Percentiles rank a stretch among this genome's conserved stretches.
phyloP scores from a whole-genome alignment of 2,888 invertebrate species.

The Dasypogon diadema region DNA sequence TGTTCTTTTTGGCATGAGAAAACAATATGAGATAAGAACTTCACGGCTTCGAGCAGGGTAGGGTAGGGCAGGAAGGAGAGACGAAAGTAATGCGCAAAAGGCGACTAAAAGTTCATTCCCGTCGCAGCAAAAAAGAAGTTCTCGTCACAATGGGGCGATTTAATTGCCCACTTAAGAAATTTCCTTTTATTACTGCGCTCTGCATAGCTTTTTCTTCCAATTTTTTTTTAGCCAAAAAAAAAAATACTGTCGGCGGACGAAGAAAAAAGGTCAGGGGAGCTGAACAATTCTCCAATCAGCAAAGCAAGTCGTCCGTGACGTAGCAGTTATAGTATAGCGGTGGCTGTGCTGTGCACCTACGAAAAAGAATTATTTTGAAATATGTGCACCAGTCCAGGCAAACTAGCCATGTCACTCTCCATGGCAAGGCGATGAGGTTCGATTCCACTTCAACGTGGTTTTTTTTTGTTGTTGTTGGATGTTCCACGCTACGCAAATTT shows the following conservation, averaged over 20 bases:
- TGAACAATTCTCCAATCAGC: neutral
- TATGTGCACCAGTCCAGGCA: too few species aligned
- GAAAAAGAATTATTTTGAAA: too few species aligned
- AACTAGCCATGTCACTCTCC: too few species aligned
- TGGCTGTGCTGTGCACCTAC: too few species aligned
- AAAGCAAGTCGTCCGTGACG: too few species aligned
- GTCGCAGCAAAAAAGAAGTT: slow-evolving; percentile 1
- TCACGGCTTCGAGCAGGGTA: too few species aligned
- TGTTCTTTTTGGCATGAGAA: too few species aligned
- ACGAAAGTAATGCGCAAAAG: slow-evolving; percentile 21
- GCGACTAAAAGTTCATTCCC: neutral
- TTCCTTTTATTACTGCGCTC: slow-evolving; percentile 38
- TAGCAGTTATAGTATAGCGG: too few species aligned
- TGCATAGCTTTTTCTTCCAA: neutral
- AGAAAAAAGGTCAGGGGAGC: neutral
- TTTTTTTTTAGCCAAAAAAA: neutral
- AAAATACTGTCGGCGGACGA: slow-evolving; percentile 9
- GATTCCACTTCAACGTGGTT: too few species aligned
- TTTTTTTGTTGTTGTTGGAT: too few species aligned
- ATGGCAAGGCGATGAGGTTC: neutral
- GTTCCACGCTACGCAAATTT: neutral
- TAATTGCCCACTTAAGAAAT: slow-evolving; percentile 40
- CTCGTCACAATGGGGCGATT: slow-evolving; percentile 36
- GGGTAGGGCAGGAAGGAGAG: too few species aligned
- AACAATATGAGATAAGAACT: too few species aligned